These are phyloP conservation scores for Drosophila colorata DNA, from an alignment of 2,888 invertebrate species.

Conservation along the genomic window DNA sequence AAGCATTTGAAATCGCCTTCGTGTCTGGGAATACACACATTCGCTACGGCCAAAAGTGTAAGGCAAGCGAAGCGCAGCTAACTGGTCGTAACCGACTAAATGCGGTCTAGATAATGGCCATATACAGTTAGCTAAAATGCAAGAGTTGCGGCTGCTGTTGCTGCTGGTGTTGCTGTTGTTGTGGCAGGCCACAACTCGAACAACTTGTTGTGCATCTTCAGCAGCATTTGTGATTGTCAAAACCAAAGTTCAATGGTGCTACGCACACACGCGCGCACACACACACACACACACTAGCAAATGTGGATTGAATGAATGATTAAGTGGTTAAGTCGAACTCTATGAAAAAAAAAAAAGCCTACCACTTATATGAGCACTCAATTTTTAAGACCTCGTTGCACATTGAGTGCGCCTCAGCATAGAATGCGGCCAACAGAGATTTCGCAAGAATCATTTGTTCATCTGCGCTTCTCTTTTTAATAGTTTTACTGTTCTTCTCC, in stretches of 20 bases:
- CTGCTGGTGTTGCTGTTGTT: background rate
- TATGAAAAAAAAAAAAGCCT: constrained; percentile 10
- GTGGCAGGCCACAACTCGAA: constrained; percentile 21
- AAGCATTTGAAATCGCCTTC: constrained; percentile 45
- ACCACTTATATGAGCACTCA: constrained; percentile 15
- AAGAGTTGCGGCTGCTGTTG: constrained; percentile 14
- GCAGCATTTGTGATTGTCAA: constrained; percentile 50
- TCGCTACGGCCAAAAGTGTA: constrained; percentile 58
- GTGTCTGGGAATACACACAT: constrained; percentile 21
- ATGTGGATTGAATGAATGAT: constrained; percentile 36
- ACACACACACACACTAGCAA: constrained; percentile 5
- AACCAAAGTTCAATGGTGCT: constrained; percentile 74
- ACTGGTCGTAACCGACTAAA: constrained; percentile 73
- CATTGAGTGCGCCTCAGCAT: constrained; percentile 54
- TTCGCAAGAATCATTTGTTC: constrained; percentile 62
- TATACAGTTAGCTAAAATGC: constrained; percentile 57
- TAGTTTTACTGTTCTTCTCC: constrained; percentile 7
- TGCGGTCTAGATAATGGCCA: constrained; percentile 70
- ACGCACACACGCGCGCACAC: constrained; percentile 20
- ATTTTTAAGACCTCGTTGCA: constrained; percentile 37
- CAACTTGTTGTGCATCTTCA: constrained; percentile 45
- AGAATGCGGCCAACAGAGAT: constrained; percentile 60
- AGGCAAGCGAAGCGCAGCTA: constrained; percentile 64
- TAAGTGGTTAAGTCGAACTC: constrained; percentile 32
- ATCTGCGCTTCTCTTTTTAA: constrained; percentile 29